phyloP scores from a whole-genome alignment of 2,113 vertebrate genomes.

The Heptranchias perlo region DNA sequence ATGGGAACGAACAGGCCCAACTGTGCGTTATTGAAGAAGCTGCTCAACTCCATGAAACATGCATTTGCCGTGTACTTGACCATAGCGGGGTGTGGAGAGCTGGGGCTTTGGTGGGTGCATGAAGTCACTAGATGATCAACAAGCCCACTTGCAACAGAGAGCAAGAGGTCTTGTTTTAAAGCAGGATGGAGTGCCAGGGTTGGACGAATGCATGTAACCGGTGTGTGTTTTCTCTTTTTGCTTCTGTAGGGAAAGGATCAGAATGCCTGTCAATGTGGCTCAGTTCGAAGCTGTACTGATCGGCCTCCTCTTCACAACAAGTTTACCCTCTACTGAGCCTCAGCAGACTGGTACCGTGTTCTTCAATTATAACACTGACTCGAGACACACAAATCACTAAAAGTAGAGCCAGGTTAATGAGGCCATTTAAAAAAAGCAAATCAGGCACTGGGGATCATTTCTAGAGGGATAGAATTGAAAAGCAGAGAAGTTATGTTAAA shows the following conservation, averaged over 20 bases:
- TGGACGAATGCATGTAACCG: neutral
- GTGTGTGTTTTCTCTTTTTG: slow-evolving; percentile 39
- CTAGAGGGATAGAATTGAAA: too few species aligned
- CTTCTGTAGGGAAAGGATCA: slow-evolving; percentile 41
- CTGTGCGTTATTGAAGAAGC: neutral
- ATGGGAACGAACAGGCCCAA: neutral
- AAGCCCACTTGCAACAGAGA: neutral
- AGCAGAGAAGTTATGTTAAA: too few species aligned
- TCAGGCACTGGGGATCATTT: too few species aligned
- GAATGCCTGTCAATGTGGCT: slow-evolving; percentile 48
- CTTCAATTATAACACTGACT: neutral
- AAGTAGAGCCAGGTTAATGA: too few species aligned
- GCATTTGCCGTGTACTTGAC: neutral
- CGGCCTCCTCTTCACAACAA: slow-evolving; percentile 43
- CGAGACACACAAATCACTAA: too few species aligned
- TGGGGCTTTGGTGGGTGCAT: neutral
- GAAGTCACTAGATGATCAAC: neutral
- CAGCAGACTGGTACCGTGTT: slow-evolving; percentile 52
- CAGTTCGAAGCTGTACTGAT: slow-evolving; percentile 42
- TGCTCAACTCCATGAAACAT: neutral
- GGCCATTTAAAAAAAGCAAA: too few species aligned
- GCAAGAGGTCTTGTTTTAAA: neutral
- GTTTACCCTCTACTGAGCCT: slow-evolving; percentile 43
- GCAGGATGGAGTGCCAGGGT: neutral
- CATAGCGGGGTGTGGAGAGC: neutral